phyloP scores from a whole-genome alignment of 2,888 invertebrate genomes.

The Trichopria drosophilae region DNA sequence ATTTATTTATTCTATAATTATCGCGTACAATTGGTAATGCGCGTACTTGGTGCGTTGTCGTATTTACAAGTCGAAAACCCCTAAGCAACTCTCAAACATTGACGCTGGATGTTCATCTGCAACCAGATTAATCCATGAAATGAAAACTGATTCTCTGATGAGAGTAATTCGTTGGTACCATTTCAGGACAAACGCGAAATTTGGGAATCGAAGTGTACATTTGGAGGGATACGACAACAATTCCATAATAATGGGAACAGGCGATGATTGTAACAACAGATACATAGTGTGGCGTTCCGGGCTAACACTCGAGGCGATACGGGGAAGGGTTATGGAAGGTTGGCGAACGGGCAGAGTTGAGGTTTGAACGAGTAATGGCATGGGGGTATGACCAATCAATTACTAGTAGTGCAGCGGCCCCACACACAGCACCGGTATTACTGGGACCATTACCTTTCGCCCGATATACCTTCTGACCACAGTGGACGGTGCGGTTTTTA shows the following conservation, averaged over 20 bases:
- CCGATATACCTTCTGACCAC: too few species aligned
- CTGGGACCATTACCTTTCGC: slow-evolving; percentile 55
- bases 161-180: too few species aligned
- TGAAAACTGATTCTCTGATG: too few species aligned
- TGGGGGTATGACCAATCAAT: slow-evolving; percentile 58
- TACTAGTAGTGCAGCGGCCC: slow-evolving; percentile 58
- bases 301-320: slow-evolving; percentile 25
- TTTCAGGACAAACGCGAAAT: too few species aligned
- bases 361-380: slow-evolving; percentile 55
- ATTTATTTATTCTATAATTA: slow-evolving; percentile 60
- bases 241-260: too few species aligned
- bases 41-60: slow-evolving; percentile 16
- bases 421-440: slow-evolving; percentile 55
- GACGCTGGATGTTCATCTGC: too few species aligned
- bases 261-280: slow-evolving; percentile 26
- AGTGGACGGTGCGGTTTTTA: not conserved
- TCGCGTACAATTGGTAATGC: slow-evolving; percentile 56
- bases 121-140: too few species aligned
- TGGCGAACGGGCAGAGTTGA: slow-evolving; percentile 40
- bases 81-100: too few species aligned
- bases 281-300: slow-evolving; percentile 25
- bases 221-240: too few species aligned
- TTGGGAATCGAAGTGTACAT: too few species aligned
- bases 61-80: slow-evolving; percentile 18
- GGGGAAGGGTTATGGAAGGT: slow-evolving; percentile 45